A percentile compares a stretch with the other conserved stretches of the same genome.
Evolutionary conservation across 2,113 vertebrate genomes (phyloP).

Genomic region (Ancistrus triradiatus): DNA sequence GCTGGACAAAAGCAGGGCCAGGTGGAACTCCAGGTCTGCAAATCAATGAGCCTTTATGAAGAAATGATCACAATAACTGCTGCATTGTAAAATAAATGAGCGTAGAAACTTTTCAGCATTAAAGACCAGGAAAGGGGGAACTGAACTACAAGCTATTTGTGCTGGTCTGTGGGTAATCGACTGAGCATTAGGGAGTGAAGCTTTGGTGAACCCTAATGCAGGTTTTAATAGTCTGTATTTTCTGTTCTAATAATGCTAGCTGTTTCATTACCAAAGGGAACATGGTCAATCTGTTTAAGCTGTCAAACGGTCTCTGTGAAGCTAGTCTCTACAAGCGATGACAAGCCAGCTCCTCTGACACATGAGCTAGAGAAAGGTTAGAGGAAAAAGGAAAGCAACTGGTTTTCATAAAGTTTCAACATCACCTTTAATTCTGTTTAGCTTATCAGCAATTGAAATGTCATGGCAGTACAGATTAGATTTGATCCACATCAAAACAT

Average conservation of each 20-base stretch:
- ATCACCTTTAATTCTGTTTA: constrained; percentile 3
- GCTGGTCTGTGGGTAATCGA: constrained; percentile 9
- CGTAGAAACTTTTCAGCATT: not conserved
- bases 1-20: constrained; percentile 25
- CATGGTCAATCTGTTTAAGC: constrained; percentile 9
- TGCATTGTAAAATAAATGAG: constrained; percentile 21
- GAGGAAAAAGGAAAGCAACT: not conserved
- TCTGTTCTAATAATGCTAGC: constrained; percentile 27
- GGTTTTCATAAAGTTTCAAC: constrained; percentile 20
- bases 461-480: not conserved
- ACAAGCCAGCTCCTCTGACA: constrained; percentile 7
- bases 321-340: not conserved
- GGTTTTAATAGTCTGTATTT: constrained; percentile 24
- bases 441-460: constrained; percentile 3
- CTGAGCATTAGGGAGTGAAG: not conserved
- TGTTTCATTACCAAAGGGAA: constrained; percentile 34
- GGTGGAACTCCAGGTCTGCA: constrained; percentile 27
- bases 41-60: constrained; percentile 41
- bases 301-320: constrained; percentile 6
- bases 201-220: constrained; percentile 1
- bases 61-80: constrained; percentile 37
- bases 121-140: constrained; percentile 12
- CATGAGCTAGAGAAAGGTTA: not conserved
- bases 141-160: not conserved
- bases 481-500: not conserved